Evolutionary conservation across 1,140 invertebrate species (phyloP).

Genomic region (Melitaea cinxia): DNA sequence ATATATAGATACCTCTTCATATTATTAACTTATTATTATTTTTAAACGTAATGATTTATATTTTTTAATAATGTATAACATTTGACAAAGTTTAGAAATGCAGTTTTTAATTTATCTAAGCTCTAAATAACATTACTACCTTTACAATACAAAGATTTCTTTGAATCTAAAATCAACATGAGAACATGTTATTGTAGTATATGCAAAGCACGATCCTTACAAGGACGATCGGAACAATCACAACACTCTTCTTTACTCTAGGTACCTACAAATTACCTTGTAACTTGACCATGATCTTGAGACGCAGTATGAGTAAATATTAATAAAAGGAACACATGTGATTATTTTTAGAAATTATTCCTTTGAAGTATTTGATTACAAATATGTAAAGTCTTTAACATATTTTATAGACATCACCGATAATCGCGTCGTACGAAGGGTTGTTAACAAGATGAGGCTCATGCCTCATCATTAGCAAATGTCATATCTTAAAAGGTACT

Average conservation of each 20-base stretch:
- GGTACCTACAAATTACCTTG: constrained; percentile 6
- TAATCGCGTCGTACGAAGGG: neutral
- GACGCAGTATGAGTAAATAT: constrained; percentile 5
- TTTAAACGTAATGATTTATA: no score
- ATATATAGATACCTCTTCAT: no score
- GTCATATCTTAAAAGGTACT: constrained; percentile 61
- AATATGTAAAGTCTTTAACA: neutral
- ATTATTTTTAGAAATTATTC: constrained; percentile 12
- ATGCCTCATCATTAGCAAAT: constrained; percentile 60
- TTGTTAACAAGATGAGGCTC: constrained; percentile 7
- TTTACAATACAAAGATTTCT: neutral
- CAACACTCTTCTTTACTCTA: constrained; percentile 10
- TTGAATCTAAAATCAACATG: constrained; percentile 6
- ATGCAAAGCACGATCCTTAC: constrained; percentile 24
- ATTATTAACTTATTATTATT: no score
- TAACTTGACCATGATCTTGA: constrained; percentile 6
- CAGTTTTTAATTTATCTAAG: no score
- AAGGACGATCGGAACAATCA: constrained; percentile 17
- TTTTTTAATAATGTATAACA: no score
- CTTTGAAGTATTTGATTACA: neutral
- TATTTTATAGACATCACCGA: neutral
- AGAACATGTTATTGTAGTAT: constrained; percentile 2
- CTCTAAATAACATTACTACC: neutral
- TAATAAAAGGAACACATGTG: neutral
- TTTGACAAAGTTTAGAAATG: no score